Conservation (phyloP, 2,797 vertebrate species). For the Lophura swinhoii region DNA sequence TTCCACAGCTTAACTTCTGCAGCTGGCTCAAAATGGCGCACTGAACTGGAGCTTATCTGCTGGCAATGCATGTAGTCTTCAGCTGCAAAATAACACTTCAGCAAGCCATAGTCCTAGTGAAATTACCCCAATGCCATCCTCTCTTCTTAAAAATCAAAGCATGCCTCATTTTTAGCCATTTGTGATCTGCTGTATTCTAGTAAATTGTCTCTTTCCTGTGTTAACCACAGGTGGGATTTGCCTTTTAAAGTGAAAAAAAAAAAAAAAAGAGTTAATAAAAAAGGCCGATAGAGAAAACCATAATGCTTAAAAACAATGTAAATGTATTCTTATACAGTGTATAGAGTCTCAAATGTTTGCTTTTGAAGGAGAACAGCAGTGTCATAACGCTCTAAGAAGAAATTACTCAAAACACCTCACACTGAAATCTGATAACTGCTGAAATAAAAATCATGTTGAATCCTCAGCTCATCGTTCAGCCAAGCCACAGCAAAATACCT, state of each 20-base stretch:
- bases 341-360: neutral
- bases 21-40: fast-evolving
- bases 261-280: neutral
- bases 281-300: neutral
- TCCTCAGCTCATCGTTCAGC: neutral
- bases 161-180: neutral
- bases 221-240: neutral
- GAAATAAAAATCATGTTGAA: neutral
- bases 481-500: too few species aligned
- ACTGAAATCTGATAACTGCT: neutral
- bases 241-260: neutral
- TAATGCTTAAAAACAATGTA: neutral
- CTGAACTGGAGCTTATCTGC: neutral
- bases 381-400: neutral
- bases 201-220: neutral
- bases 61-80: neutral
- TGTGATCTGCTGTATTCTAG: neutral
- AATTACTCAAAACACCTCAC: neutral
- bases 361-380: neutral
- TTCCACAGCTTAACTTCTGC: neutral
- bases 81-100: neutral
- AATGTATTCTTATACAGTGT: neutral
- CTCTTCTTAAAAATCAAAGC: neutral
- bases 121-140: neutral
- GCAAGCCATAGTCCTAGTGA: neutral